These are phyloP conservation scores for Camponotus fellah DNA, from an alignment of 2,888 invertebrate genomes.

Conservation along the genomic window DNA sequence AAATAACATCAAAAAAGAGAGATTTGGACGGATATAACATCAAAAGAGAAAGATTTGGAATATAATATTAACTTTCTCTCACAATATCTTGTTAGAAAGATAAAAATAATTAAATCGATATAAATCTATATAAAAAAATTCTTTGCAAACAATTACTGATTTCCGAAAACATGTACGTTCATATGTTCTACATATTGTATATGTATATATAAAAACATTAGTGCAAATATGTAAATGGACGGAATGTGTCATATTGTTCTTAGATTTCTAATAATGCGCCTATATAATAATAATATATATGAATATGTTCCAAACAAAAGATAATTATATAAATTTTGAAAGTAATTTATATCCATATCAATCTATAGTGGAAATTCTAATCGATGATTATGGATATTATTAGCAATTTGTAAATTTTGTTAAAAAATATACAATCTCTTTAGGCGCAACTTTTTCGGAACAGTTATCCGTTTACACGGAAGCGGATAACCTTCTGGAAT, in stretches of 20 bases:
- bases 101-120: not conserved
- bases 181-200: not conserved
- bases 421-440: not conserved
- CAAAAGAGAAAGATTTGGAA: slow-evolving; percentile 59
- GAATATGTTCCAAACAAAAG: not conserved
- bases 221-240: slow-evolving; percentile 37
- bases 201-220: slow-evolving; percentile 21
- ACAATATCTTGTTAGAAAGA: not conserved
- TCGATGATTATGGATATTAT: not conserved
- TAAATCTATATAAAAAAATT: slow-evolving; percentile 10
- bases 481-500: slow-evolving; percentile 85
- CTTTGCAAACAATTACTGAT: not conserved
- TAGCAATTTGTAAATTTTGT: not conserved
- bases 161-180: not conserved
- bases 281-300: slow-evolving; percentile 20
- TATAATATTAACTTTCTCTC: slow-evolving; percentile 21
- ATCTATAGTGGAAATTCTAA: not conserved
- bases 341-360: not conserved
- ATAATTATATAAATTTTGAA: not conserved
- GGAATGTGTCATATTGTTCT: slow-evolving; percentile 21
- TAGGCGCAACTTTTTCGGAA: slow-evolving; percentile 9
- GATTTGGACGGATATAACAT: slow-evolving; percentile 62
- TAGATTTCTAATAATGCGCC: slow-evolving; percentile 14
- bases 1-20: slow-evolving; percentile 33
- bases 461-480: slow-evolving; percentile 73